Conservation (phyloP, 2,797 vertebrate species). For the Karalla daura region DNA sequence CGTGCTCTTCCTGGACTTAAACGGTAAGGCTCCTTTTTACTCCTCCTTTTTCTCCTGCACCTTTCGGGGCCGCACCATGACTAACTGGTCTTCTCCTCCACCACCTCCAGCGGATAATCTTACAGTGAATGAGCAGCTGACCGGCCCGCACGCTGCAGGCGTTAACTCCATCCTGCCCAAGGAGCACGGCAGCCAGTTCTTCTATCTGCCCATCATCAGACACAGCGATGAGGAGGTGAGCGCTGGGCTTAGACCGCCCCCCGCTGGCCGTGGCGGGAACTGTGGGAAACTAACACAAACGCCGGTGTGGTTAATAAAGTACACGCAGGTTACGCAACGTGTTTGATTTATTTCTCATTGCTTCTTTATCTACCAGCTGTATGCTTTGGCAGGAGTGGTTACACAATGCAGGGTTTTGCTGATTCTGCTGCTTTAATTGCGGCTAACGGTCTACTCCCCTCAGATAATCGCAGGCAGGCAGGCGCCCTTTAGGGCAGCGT, state of each 20-base stretch:
- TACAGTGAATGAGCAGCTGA: conserved; percentile 93
- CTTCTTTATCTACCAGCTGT: neutral
- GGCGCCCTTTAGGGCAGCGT: neutral
- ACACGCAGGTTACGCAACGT: neutral
- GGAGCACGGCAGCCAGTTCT: conserved; percentile 98
- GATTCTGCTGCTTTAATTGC: conserved; percentile 5
- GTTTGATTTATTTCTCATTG: too few relatives aligned
- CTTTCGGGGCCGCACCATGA: conserved; percentile 1
- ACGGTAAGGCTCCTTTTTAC: conserved; percentile 88
- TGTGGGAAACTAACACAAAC: neutral
- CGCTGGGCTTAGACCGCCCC: conserved; percentile 36
- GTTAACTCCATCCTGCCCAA: conserved; percentile 98
- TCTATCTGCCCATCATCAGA: conserved; percentile 96
- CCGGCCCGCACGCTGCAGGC: conserved; percentile 91
- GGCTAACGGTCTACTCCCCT: conserved; percentile 3
- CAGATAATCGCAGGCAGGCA: conserved; percentile 10
- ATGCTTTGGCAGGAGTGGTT: neutral
- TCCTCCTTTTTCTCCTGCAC: conserved; percentile 12
- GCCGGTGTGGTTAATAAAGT: neutral
- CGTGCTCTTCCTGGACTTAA: conserved; percentile 96
- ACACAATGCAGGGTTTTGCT: neutral
- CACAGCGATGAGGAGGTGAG: conserved; percentile 95
- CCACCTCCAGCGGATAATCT: conserved; percentile 93
- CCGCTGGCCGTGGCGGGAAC: conserved; percentile 43
- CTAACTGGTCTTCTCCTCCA: conserved; percentile 26